A percentile compares a stretch with the other conserved stretches of the same genome.
These are phyloP conservation scores for Brachirus orientalis DNA, from an alignment of 2,113 vertebrate species.

Conservation along the genomic window DNA sequence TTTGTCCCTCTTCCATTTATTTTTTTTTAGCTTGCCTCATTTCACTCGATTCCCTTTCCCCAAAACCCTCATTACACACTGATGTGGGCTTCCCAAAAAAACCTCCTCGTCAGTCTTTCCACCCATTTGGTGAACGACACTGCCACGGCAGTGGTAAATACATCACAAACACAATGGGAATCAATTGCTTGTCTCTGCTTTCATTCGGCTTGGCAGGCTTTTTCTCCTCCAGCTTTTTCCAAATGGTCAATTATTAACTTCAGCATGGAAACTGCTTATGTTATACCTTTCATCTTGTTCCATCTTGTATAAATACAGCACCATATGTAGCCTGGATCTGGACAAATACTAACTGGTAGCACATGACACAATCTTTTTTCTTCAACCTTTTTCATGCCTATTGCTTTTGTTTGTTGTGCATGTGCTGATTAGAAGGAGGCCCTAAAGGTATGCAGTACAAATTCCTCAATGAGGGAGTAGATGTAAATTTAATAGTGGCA, in stretches of 20 bases:
- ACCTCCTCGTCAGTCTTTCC: slow-evolving; percentile 66
- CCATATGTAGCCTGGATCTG: slow-evolving; percentile 20
- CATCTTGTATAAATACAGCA: slow-evolving; percentile 20
- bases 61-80: slow-evolving; percentile 25
- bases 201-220: slow-evolving; percentile 24
- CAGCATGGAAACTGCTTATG: slow-evolving; percentile 28
- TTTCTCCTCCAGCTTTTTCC: slow-evolving; percentile 32
- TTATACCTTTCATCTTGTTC: slow-evolving; percentile 29
- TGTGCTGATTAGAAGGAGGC: slow-evolving; percentile 21
- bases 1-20: slow-evolving; percentile 6
- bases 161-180: slow-evolving; percentile 41
- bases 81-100: slow-evolving; percentile 43
- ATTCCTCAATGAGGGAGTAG: slow-evolving; percentile 33
- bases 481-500: slow-evolving; percentile 16
- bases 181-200: slow-evolving; percentile 18
- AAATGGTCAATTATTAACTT: slow-evolving; percentile 45
- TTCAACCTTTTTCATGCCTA: neutral
- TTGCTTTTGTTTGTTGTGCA: slow-evolving; percentile 24
- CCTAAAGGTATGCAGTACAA: slow-evolving; percentile 21
- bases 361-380: slow-evolving; percentile 16
- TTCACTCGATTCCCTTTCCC: slow-evolving; percentile 37
- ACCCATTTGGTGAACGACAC: slow-evolving; percentile 18
- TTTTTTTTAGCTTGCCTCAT: slow-evolving; percentile 19
- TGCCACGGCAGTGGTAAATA: slow-evolving; percentile 41
- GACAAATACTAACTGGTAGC: slow-evolving; percentile 22